A percentile compares a stretch with the other conserved stretches of the same genome.
phyloP scores from a whole-genome alignment of 2,113 vertebrate species.

The Petroica traversi region DNA sequence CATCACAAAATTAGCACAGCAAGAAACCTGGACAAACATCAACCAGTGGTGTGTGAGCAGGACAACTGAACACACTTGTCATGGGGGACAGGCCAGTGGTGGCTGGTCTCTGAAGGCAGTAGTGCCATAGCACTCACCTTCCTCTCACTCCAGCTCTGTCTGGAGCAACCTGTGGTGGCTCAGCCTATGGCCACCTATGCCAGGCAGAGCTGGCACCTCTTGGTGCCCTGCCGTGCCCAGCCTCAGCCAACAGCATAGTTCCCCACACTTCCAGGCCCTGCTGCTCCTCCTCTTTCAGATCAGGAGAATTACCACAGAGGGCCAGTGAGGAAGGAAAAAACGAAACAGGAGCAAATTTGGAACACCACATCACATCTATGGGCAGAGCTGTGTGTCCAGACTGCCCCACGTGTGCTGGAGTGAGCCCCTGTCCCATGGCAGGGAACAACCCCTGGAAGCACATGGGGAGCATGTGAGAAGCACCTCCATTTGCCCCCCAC shows the following conservation, averaged over 20 bases:
- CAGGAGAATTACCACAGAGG: rapidly evolving
- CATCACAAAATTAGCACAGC: constrained; percentile 75
- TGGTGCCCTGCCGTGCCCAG: not conserved
- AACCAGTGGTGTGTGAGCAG: constrained; percentile 58
- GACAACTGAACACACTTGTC: not conserved
- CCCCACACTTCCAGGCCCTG: not conserved
- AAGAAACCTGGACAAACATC: constrained; percentile 71
- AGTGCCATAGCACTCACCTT: rapidly evolving
- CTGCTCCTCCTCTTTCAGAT: not conserved
- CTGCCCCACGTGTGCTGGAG: not conserved
- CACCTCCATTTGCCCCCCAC: not conserved
- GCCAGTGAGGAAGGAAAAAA: not conserved
- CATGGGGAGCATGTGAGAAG: not conserved
- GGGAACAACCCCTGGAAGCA: not conserved
- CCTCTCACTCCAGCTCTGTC: rapidly evolving
- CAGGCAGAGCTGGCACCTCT: not conserved
- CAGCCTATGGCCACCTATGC: not conserved
- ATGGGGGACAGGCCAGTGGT: not conserved
- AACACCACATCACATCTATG: rapidly evolving
- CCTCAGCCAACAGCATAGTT: not conserved
- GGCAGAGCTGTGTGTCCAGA: not conserved
- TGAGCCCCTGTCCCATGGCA: not conserved
- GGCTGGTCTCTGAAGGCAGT: not conserved
- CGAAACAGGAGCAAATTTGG: not conserved
- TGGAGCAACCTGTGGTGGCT: not conserved